Evolutionary conservation across 2,797 vertebrate species (phyloP), one percentile per base, ranked within the genome.

Genomic region (Acipenser ruthenus): DNA sequence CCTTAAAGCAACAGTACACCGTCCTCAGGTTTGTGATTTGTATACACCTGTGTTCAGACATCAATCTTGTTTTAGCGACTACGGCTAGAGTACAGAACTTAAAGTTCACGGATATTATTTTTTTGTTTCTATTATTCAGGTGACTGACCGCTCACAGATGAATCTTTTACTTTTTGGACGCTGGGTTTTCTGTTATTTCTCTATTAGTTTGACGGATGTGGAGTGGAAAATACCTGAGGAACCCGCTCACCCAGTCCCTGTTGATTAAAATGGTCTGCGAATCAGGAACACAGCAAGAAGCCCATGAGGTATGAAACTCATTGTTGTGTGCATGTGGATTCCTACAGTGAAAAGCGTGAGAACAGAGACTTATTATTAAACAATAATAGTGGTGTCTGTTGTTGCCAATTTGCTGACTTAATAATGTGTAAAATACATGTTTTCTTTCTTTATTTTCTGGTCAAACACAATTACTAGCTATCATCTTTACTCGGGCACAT

Each of bases 181-280:
- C 63, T 95, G 94, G 93, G 75, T 87, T 85, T 52, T 94, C 92
- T 84, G 80, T 93, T 73, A 80, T 86, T 70, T 88, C 90, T 18
- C 87, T 96, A 70, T 78, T 89, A 72, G 85, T 78, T 78, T 65
- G 91, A 71, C 83, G 88, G 84, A 97, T 97, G 95, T 96, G 95
- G 94, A 89, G 88, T 12, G 89, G 88, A 48, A 88, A 87, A 71
- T 93, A 93, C 82, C 86, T 91, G 74, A 86, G 95, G 67, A 94
- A 90, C 75, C 92, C 94, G 18, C 83, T 95, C 37, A 82, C 87
- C 60, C 86, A 94, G 12, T 90, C 91, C 1, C 82, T 95, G 58
- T 85, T 94, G 62, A 58, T 72, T 73, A 92, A 91, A 78, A 91
- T 94, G 91, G 80, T 89, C 80, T 83, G 80, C 67, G 91, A 91